Evolutionary conservation across 2,797 vertebrate species (phyloP).

Genomic region (Botia kubotai): DNA sequence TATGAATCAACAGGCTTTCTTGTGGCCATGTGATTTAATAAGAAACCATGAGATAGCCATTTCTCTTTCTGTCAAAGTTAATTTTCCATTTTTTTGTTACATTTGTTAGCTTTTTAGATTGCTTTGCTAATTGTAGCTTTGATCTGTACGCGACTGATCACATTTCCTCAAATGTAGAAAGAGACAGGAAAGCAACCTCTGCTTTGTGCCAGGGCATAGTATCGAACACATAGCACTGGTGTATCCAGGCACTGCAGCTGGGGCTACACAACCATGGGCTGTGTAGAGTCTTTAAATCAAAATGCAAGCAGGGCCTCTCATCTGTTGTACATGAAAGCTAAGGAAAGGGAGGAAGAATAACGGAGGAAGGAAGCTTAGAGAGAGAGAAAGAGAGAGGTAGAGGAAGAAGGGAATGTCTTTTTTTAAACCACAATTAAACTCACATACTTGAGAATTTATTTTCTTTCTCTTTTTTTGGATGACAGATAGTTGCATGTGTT

Average conservation of each 20-base stretch:
- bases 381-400: conserved; percentile 20
- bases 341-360: conserved; percentile 28
- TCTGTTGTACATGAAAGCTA: conserved; percentile 53
- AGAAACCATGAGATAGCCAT: neutral
- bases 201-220: conserved; percentile 72
- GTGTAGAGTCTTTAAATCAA: conserved; percentile 78
- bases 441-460: too few relatives aligned
- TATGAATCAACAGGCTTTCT: neutral
- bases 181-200: conserved; percentile 68
- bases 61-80: neutral
- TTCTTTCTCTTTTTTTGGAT: neutral
- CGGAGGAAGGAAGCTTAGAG: conserved; percentile 24
- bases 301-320: conserved; percentile 70
- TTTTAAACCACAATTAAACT: too few relatives aligned
- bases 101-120: too few relatives aligned
- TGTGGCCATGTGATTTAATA: conserved; percentile 16
- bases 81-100: too few relatives aligned
- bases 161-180: conserved; percentile 48
- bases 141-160: conserved; percentile 20
- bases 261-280: conserved; percentile 75
- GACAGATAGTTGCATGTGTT: neutral
- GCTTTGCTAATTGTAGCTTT: neutral
- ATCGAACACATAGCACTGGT: conserved; percentile 79
- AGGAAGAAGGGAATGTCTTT: conserved; percentile 69
- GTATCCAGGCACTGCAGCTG: conserved; percentile 82